Conservation (phyloP, 1,140 invertebrate species). For the Kradibia gibbosae region DNA sequence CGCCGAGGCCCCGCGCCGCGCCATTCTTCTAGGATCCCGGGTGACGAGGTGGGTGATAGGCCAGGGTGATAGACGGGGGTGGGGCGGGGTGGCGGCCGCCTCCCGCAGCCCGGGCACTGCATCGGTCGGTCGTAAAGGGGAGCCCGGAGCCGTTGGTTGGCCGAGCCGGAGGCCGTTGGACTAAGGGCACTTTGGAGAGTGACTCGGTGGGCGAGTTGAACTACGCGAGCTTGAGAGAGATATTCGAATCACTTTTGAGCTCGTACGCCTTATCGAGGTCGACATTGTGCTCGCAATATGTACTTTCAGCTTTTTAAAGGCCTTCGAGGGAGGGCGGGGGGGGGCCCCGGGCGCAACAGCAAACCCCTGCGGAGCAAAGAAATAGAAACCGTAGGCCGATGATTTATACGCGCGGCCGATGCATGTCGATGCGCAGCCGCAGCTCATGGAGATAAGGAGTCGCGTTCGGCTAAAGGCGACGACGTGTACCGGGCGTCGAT, state of each 20-base stretch:
- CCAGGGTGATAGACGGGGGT: too few species aligned
- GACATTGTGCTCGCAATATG: not conserved
- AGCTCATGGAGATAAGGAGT: too few species aligned
- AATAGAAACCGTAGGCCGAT: conserved; percentile 30
- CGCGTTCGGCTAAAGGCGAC: not conserved
- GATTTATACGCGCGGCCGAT: conserved; percentile 16
- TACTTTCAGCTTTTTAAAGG: not conserved
- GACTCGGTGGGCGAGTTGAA: too few species aligned
- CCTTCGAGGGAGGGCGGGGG: conserved; percentile 12
- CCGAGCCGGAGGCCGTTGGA: too few species aligned
- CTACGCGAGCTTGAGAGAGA: not conserved
- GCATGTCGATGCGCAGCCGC: not conserved
- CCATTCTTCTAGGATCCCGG: not conserved
- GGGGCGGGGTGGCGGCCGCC: too few species aligned
- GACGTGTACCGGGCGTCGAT: conserved; percentile 30
- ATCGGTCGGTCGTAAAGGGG: too few species aligned
- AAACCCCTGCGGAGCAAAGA: conserved; percentile 33
- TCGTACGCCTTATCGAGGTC: not conserved
- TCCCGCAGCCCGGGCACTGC: too few species aligned
- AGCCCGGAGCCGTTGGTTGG: too few species aligned
- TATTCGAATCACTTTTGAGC: not conserved
- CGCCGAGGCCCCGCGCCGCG: not conserved
- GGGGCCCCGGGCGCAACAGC: not conserved
- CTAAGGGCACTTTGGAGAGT: too few species aligned
- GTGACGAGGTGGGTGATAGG: not conserved